These are phyloP conservation scores for Drosophila mimica DNA, from an alignment of 2,888 invertebrate genomes.

Conservation along the genomic window DNA sequence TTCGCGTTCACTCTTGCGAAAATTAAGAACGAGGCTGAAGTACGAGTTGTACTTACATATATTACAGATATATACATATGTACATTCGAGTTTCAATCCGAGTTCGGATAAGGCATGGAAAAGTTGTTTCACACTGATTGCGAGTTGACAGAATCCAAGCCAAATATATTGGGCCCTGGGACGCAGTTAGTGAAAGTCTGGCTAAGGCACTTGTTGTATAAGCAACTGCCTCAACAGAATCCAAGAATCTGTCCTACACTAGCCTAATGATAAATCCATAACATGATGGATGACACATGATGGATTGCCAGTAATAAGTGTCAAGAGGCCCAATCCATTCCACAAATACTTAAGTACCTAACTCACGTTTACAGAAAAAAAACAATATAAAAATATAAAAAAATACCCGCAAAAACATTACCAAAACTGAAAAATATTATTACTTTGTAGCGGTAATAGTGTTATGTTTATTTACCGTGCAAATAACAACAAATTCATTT, in stretches of 20 bases:
- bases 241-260: slow-evolving; percentile 9
- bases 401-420: slow-evolving; percentile 1
- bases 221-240: slow-evolving; percentile 19
- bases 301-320: slow-evolving; percentile 35
- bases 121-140: slow-evolving; percentile 12
- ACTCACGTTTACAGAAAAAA: slow-evolving; percentile 46
- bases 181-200: neutral
- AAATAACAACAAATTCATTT: slow-evolving; percentile 44
- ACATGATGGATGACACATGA: slow-evolving; percentile 23
- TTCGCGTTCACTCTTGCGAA: slow-evolving; percentile 34
- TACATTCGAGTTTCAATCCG: slow-evolving; percentile 39
- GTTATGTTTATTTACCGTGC: slow-evolving; percentile 8
- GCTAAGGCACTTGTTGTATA: neutral
- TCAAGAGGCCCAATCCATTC: slow-evolving; percentile 35
- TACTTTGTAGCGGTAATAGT: slow-evolving; percentile 4
- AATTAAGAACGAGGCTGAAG: slow-evolving; percentile 49
- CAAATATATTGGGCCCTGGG: slow-evolving; percentile 14
- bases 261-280: slow-evolving; percentile 19
- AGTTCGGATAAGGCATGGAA: slow-evolving; percentile 43
- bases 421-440: slow-evolving; percentile 30
- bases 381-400: slow-evolving; percentile 1
- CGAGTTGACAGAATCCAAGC: slow-evolving; percentile 27
- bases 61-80: slow-evolving; percentile 44
- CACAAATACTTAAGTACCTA: slow-evolving; percentile 36
- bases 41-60: slow-evolving; percentile 9